Evolutionary conservation across 2,113 vertebrate genomes (phyloP).

Genomic region (Condylura cristata): DNA sequence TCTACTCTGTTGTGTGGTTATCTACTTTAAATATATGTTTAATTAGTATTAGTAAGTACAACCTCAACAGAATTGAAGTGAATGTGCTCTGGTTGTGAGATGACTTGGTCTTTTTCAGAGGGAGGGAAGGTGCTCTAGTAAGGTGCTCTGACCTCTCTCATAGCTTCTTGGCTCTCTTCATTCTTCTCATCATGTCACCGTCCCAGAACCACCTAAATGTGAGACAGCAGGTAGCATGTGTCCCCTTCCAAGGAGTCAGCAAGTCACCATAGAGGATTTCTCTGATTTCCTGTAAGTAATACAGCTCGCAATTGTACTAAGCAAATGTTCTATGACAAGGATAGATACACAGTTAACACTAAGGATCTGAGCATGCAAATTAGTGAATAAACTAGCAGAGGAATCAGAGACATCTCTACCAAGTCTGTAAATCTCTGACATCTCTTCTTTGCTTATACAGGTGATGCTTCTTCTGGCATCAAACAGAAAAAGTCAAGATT

Average conservation of each 20-base stretch:
- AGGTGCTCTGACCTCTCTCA: background rate
- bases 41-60: slow-evolving; percentile 38
- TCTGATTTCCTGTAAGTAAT: background rate
- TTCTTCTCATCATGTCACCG: background rate
- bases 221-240: background rate
- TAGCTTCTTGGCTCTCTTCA: background rate
- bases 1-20: slow-evolving; percentile 43
- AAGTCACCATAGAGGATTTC: background rate
- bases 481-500: background rate
- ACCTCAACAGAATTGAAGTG: background rate
- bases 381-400: background rate
- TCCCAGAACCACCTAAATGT: background rate
- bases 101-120: background rate
- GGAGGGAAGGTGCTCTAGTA: background rate
- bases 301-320: background rate
- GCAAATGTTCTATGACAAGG: background rate
- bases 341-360: background rate
- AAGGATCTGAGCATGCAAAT: background rate
- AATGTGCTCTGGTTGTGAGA: background rate
- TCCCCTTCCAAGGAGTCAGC: background rate
- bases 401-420: background rate
- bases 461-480: background rate
- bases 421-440: background rate
- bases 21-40: slow-evolving; percentile 43
- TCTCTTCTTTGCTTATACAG: background rate